Evolutionary conservation across 2,888 invertebrate species (phyloP).

Genomic region (Allolobophora icterica): DNA sequence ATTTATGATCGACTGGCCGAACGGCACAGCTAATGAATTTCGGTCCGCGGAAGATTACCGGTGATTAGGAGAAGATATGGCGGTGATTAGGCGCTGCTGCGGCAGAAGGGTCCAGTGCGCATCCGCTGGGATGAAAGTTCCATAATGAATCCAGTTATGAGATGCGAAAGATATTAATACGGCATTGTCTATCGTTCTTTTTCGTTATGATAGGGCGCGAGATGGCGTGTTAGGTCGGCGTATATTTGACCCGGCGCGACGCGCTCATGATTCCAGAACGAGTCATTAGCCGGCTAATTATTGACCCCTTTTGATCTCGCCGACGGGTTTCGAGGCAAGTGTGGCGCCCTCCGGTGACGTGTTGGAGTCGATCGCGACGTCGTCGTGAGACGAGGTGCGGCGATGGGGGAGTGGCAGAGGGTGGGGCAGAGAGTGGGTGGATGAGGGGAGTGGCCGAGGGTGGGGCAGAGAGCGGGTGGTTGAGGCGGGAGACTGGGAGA

Average conservation of each 20-base stretch:
- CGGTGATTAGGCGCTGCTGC: neutral
- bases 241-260: constrained; percentile 19
- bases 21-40: neutral
- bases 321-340: neutral
- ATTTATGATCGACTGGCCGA: neutral
- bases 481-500: neutral
- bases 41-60: neutral
- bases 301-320: constrained; percentile 25
- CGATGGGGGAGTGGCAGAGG: neutral
- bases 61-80: constrained; percentile 1
- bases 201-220: neutral
- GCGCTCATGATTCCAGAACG: neutral
- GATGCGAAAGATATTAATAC: neutral
- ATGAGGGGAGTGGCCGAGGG: too few species aligned
- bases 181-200: neutral
- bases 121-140: constrained; percentile 12
- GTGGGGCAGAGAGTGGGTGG: neutral
- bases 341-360: neutral
- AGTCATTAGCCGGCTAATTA: constrained; percentile 26
- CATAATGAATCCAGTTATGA: constrained; percentile 2
- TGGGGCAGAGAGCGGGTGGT: neutral
- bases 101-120: neutral
- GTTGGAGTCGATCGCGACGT: neutral
- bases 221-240: constrained; percentile 13
- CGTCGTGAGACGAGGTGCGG: neutral